Percentiles rank a stretch among this genome's conserved stretches.
These are phyloP conservation scores for Colistium nudipinnis DNA, from an alignment of 2,113 vertebrate species.

Conservation along the genomic window DNA sequence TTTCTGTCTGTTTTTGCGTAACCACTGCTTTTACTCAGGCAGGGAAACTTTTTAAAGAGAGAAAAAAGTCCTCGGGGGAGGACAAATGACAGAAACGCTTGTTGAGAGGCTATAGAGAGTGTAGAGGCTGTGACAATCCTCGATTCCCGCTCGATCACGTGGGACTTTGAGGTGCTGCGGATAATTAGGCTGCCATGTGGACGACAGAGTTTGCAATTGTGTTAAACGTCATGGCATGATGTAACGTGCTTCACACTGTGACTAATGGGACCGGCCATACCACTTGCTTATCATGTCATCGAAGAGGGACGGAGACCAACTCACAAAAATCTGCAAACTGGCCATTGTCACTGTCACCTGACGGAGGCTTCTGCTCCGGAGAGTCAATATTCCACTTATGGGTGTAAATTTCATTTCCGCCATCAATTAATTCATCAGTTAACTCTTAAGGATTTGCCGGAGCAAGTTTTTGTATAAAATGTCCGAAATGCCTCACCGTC, in stretches of 20 bases:
- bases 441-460: not conserved
- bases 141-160: slow-evolving; percentile 14
- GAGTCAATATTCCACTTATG: not conserved
- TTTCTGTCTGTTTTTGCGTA: too few relatives aligned
- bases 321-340: slow-evolving; percentile 13
- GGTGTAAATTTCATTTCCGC: not conserved
- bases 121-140: slow-evolving; percentile 16
- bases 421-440: not conserved
- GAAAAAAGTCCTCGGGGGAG: slow-evolving; percentile 11
- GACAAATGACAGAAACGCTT: slow-evolving; percentile 13
- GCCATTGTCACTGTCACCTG: slow-evolving; percentile 28
- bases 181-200: not conserved
- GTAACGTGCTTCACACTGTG: slow-evolving; percentile 3
- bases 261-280: not conserved
- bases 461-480: not conserved
- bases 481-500: too few relatives aligned
- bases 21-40: slow-evolving; percentile 22
- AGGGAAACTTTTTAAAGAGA: slow-evolving; percentile 22
- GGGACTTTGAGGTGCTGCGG: slow-evolving; percentile 4
- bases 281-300: slow-evolving; percentile 10
- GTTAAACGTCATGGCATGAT: slow-evolving; percentile 6
- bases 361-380: slow-evolving; percentile 11
- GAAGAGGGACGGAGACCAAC: slow-evolving; percentile 4
- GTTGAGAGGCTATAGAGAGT: slow-evolving; percentile 1
- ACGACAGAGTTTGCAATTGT: not conserved